Base-by-base conservation (phyloP, 35 echinoderm and acorn worm species). In the Apostichopus californicus region DNA sequence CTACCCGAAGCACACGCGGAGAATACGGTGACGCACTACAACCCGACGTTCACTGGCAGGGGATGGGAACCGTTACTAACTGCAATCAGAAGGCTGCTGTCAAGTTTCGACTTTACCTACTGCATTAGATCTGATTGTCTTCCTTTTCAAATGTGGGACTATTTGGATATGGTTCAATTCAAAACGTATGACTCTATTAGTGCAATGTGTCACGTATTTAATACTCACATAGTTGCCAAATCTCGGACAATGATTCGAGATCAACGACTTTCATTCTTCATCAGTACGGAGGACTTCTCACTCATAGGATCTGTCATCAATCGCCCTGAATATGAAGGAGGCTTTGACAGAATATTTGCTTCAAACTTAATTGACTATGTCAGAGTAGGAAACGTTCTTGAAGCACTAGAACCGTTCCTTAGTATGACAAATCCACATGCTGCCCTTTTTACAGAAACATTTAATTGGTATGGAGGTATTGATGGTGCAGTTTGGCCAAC, bases 321-420 rank as follows among this genome's bases (percentile, higher is more conserved):
- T 77, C 13, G 46, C 22, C 52, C 14, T 57, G 56, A 71, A 17
- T 18, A 68, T 68, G 5, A 72, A 24, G 34, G 80, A 28, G 53
- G 65, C 17, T 96, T 91, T 64, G 95, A 96, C 92, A 78, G 95
- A 9, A 93, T 96, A 77, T 93, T 91, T 56, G 79, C 92, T 24
- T 93, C 95, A 9, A 93, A 93, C 23, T 53, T 96, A 65, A 87
- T 54, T 17, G 95, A 96, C 46, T 83, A 56, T 17, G 21, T 61
- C 26, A 80, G 88, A 6, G 56, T 77, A 23, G 22, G 15, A 6
- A 86, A 13, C 24, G 57, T 96, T 54, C 18, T 93, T 1, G 25
- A 56, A 87, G 34, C 80, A n/a, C 71, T 96, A 56, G 63, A 91
- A 71, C 88, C 89, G 14, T 57, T 96, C 8, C 52, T 96, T 5